phyloP scores from a whole-genome alignment of 2,113 vertebrate species.

The Xiphophorus couchianus region DNA sequence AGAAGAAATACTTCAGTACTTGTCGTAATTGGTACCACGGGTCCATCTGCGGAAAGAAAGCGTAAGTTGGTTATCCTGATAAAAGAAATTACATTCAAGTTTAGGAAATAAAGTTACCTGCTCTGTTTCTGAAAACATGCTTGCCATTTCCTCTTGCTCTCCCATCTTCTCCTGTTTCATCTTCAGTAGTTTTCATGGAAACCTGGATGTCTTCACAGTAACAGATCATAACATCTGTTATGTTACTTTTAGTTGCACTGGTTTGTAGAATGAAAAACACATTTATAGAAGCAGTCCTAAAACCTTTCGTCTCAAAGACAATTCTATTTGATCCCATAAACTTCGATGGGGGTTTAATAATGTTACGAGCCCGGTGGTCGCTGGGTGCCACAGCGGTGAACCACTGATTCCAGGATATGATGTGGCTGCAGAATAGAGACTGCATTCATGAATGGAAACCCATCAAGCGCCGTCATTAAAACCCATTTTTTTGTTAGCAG shows the following conservation, averaged over 20 bases:
- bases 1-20: slow-evolving; percentile 98
- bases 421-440: slow-evolving; percentile 55
- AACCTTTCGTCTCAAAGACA: slow-evolving; percentile 23
- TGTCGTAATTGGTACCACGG: slow-evolving; percentile 96
- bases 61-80: slow-evolving; percentile 82
- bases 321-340: slow-evolving; percentile 34
- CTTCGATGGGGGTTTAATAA: slow-evolving; percentile 24
- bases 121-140: neutral
- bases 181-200: slow-evolving; percentile 30
- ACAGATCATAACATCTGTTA: slow-evolving; percentile 61
- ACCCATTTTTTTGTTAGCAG: slow-evolving; percentile 28
- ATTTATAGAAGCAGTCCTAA: slow-evolving; percentile 30
- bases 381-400: slow-evolving; percentile 57
- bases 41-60: slow-evolving; percentile 95
- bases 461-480: slow-evolving; percentile 28
- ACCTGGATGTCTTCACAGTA: slow-evolving; percentile 49
- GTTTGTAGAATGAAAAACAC: slow-evolving; percentile 53
- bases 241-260: slow-evolving; percentile 36
- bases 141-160: slow-evolving; percentile 10
- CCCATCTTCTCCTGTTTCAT: neutral
- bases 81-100: slow-evolving; percentile 5
- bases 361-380: slow-evolving; percentile 1
- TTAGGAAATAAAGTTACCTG: neutral
- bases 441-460: slow-evolving; percentile 66
- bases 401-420: slow-evolving; percentile 64